Percentiles rank a stretch among this genome's conserved stretches.
Conservation (phyloP, 2,888 invertebrate genomes). For the Nysson spinosus region DNA sequence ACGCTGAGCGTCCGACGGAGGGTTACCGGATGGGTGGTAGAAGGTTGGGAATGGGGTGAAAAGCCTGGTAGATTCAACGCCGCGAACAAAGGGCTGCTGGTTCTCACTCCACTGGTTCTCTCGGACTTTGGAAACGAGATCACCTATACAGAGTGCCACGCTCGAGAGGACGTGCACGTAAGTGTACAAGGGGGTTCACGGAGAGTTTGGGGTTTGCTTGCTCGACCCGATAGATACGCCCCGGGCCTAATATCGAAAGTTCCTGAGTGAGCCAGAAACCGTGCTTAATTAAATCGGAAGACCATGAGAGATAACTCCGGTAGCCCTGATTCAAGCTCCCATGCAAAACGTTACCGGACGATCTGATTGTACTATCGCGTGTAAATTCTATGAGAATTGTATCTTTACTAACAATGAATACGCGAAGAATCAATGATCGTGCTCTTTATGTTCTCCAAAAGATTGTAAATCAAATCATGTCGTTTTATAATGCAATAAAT, state of each 20-base stretch:
- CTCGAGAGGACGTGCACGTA: slow-evolving; percentile 9
- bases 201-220: slow-evolving; percentile 43
- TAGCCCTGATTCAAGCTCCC: no score
- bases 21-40: slow-evolving; percentile 49
- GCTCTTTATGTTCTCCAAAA: no score
- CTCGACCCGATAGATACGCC: slow-evolving; percentile 56
- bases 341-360: no score
- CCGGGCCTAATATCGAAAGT: slow-evolving; percentile 65
- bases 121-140: slow-evolving; percentile 57
- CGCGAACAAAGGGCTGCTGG: slow-evolving; percentile 68
- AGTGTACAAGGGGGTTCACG: background rate
- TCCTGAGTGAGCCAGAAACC: slow-evolving; percentile 45
- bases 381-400: no score
- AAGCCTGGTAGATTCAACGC: slow-evolving; percentile 64
- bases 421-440: no score
- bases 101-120: slow-evolving; percentile 28
- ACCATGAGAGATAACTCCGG: slow-evolving; percentile 58
- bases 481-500: no score
- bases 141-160: slow-evolving; percentile 42
- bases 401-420: no score
- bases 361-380: no score
- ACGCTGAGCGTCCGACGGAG: slow-evolving; percentile 76
- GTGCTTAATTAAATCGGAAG: slow-evolving; percentile 68
- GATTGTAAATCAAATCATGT: no score
- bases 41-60: slow-evolving; percentile 50